These are phyloP conservation scores for Callospermophilus lateralis DNA, from an alignment of 2,113 vertebrate genomes.

Conservation along the genomic window DNA sequence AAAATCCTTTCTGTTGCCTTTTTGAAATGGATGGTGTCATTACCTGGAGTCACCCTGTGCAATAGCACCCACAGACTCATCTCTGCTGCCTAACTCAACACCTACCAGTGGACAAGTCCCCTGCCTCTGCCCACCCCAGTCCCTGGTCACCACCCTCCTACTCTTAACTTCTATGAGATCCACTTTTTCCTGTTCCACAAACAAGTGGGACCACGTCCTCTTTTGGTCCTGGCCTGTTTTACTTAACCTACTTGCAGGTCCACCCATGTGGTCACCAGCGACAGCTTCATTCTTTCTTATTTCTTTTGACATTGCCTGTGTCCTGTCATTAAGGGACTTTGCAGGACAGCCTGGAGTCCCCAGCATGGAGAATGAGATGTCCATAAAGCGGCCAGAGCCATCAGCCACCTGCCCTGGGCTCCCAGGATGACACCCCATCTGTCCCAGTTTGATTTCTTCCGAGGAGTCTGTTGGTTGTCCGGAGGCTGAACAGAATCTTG, in stretches of 20 bases:
- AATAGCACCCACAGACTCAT: background rate
- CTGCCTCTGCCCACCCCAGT: background rate
- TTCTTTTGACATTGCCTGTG: background rate
- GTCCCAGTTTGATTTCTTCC: background rate
- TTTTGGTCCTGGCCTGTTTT: background rate
- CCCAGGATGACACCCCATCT: background rate
- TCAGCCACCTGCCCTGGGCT: background rate
- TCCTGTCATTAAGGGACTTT: background rate
- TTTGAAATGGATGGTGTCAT: background rate
- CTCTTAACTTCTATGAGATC: background rate
- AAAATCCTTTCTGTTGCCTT: background rate
- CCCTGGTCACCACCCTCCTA: background rate
- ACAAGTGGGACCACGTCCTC: background rate
- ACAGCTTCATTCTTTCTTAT: background rate
- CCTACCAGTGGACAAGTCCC: no score
- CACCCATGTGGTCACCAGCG: background rate
- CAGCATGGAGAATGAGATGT: fast-evolving
- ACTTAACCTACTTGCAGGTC: background rate
- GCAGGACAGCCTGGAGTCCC: background rate
- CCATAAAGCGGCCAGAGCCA: background rate
- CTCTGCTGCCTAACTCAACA: background rate
- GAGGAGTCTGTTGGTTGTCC: conserved; percentile 45
- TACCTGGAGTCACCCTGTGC: background rate
- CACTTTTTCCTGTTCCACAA: background rate
- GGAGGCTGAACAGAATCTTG: background rate